Evolutionary conservation across 2,888 invertebrate genomes (phyloP), one percentile per base, ranked within the genome.

Genomic region (Scaptomyza parva): DNA sequence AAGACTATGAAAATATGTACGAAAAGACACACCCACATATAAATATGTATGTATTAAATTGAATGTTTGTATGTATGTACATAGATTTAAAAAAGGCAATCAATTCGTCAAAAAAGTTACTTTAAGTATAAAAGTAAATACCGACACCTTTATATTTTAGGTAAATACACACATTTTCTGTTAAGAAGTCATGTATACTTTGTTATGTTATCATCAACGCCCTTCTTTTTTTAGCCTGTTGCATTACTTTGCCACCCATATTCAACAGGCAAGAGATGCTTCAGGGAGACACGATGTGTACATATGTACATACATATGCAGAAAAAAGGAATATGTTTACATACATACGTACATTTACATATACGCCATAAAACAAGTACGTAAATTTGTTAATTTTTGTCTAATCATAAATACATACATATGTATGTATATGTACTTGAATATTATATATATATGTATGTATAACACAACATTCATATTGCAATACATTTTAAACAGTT

Each of bases 211-310:
- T 30, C 24, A 7, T 61, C 41, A 37, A 30, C 26, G 40, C 20
- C 20, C 37, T 54, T 40, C 44, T 39, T 57, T 22, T 9, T n/a
- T 51, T 51, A 79, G 86, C 79, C 75, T 82, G 76, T 81, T 80
- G 66, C 73, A 48, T 55, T 65, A 48, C 45, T 52, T 65, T 70
- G 67, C 52, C 55, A 66, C 68, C 48, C 55, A 59, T 69, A 83
- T 88, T 89, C 90, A 90, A 89, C 89, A 89, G 90, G 88, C 89
- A 87, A 83, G 75, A 84, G 66, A 60, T 68, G 64, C 59, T 50
- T 41, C 28, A 30, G 37, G 44, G 33, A 57, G 7, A 40, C 18
- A 47, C 43, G 33, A 57, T 35, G n/a, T 24, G 24, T 6, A 35
- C 35, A 41, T n/a, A 45, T 41, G n/a, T 18, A 18, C 17, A 12